These are phyloP conservation scores for Chrysogorgia sp. DNA, from an alignment of 92 coral and sea anemone genomes.

Conservation along the genomic window DNA sequence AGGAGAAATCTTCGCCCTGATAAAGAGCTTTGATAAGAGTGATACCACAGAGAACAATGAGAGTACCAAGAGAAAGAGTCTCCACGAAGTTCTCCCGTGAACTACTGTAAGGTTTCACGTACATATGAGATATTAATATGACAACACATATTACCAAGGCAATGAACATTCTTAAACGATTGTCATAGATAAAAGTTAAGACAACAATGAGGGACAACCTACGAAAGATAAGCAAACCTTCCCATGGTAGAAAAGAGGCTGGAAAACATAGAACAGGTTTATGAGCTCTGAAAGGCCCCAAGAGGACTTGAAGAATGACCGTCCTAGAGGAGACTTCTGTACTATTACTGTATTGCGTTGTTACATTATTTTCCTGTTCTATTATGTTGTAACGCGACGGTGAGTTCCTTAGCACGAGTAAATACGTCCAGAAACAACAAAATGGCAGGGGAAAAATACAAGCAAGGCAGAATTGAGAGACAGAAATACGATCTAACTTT, in stretches of 20 bases:
- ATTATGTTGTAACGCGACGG: no score
- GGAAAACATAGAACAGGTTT: constrained; percentile 28
- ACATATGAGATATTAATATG: constrained; percentile 19
- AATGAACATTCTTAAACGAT: constrained; percentile 21
- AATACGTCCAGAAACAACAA: constrained; percentile 24
- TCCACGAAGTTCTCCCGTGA: constrained; percentile 12
- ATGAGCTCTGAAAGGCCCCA: constrained; percentile 27
- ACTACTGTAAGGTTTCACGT: constrained; percentile 11
- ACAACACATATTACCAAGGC: constrained; percentile 21
- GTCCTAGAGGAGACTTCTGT: neutral
- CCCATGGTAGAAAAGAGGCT: constrained; percentile 22
- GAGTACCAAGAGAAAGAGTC: constrained; percentile 4
- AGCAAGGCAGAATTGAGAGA: constrained; percentile 28
- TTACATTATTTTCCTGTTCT: neutral
- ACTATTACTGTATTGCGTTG: neutral
- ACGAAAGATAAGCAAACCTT: no score
- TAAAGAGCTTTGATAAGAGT: constrained; percentile 16
- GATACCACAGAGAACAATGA: constrained; percentile 19
- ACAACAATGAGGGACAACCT: no score
- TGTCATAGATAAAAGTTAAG: no score
- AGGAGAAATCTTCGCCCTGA: constrained; percentile 11
- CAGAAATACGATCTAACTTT: constrained; percentile 10
- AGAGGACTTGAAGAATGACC: constrained; percentile 33
- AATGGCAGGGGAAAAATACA: constrained; percentile 35
- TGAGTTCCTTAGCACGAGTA: neutral